Evolutionary conservation across 2,797 vertebrate species (phyloP).

Genomic region (Poeciliopsis infans): DNA sequence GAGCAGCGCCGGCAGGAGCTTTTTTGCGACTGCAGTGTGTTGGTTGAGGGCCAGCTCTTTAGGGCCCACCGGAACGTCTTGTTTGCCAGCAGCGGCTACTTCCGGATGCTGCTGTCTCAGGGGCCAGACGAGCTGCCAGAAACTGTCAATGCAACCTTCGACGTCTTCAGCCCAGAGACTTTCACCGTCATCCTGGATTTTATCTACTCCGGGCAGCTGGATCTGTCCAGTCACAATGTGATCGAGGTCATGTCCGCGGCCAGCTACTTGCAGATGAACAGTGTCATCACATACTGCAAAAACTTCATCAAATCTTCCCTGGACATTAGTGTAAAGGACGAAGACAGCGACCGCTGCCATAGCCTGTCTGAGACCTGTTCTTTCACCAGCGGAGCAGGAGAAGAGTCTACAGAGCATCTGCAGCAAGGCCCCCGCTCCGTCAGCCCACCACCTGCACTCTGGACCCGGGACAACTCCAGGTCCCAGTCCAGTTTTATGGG

Average conservation of each 20-base stretch:
- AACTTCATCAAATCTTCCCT: constrained; percentile 96
- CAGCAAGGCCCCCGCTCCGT: constrained; percentile 78
- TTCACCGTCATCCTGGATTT: constrained; percentile 96
- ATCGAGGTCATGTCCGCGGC: constrained; percentile 98
- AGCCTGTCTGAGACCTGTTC: constrained; percentile 77
- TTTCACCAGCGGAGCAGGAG: constrained; percentile 67
- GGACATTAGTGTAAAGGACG: constrained; percentile 91
- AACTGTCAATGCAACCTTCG: constrained; percentile 90
- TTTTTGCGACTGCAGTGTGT: constrained; percentile 95
- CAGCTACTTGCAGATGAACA: constrained; percentile 98
- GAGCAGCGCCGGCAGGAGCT: constrained; percentile 93
- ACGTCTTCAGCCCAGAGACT: constrained; percentile 92
- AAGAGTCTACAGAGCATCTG: constrained; percentile 72
- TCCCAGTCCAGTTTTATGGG: constrained; percentile 70
- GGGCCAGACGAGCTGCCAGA: constrained; percentile 78
- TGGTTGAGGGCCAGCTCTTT: constrained; percentile 95
- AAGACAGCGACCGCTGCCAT: constrained; percentile 75
- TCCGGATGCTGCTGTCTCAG: constrained; percentile 95
- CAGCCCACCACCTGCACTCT: constrained; percentile 79
- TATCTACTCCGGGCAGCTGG: constrained; percentile 94
- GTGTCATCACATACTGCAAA: constrained; percentile 95
- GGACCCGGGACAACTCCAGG: constrained; percentile 81
- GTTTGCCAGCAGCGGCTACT: constrained; percentile 96
- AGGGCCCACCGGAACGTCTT: constrained; percentile 94
- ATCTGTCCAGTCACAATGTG: constrained; percentile 93